Percentiles rank a stretch among this genome's conserved stretches.
These are phyloP conservation scores for Scaptomyza montana DNA, from an alignment of 1,140 invertebrate species.

Conservation along the genomic window DNA sequence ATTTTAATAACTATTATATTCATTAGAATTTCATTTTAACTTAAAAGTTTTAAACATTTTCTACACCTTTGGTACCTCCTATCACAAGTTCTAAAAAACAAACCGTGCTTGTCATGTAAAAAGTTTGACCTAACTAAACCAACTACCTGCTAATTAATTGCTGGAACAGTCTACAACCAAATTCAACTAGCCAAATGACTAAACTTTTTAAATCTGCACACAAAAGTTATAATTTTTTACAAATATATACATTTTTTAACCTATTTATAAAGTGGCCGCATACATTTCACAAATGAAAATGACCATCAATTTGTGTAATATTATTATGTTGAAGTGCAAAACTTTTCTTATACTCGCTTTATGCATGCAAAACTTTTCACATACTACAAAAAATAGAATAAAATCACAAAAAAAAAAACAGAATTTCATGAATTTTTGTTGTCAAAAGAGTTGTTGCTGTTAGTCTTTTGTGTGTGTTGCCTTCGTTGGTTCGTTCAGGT, in stretches of 20 bases:
- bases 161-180: neutral
- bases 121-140: neutral
- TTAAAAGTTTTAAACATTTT: no score
- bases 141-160: neutral
- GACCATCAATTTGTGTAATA: constrained; percentile 69
- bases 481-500: constrained; percentile 34
- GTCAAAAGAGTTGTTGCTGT: constrained; percentile 34
- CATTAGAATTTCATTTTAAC: no score
- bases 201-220: constrained; percentile 23
- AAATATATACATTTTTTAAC: constrained; percentile 16
- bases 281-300: constrained; percentile 62
- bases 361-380: constrained; percentile 54
- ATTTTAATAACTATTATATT: no score
- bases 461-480: constrained; percentile 17
- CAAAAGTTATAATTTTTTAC: constrained; percentile 30
- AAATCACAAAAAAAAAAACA: constrained; percentile 10
- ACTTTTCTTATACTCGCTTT: constrained; percentile 59
- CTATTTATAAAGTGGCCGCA: constrained; percentile 31
- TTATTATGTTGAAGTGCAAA: constrained; percentile 72
- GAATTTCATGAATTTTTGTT: constrained; percentile 28
- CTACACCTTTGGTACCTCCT: no score
- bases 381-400: constrained; percentile 27
- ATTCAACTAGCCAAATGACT: neutral
- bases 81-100: no score
- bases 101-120: neutral